Conservation (phyloP, 1,140 invertebrate genomes). For the Tetraneura akinire region DNA sequence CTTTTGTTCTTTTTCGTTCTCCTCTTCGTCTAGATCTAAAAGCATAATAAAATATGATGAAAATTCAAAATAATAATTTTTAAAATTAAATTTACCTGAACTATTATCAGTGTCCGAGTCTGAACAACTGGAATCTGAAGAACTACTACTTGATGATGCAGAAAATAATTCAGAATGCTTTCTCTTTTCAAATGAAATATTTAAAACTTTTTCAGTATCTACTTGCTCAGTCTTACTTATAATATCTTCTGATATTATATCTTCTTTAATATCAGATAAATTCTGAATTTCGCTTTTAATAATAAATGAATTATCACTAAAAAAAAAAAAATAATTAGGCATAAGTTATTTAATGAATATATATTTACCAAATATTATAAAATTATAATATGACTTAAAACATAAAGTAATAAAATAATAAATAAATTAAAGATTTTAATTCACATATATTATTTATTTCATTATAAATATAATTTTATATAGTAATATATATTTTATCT, state of each 20-base stretch:
- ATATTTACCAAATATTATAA: no score
- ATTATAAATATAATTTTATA: no score
- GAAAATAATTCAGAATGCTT: background rate
- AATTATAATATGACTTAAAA: no score
- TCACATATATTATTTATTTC: no score
- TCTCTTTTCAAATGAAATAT: slow-evolving; percentile 55
- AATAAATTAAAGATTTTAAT: no score
- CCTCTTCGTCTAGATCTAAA: slow-evolving; percentile 87
- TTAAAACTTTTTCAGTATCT: background rate
- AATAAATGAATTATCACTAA: slow-evolving; percentile 14
- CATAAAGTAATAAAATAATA: no score
- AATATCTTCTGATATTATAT: background rate
- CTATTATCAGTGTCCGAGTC: slow-evolving; percentile 62
- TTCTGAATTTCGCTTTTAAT: background rate
- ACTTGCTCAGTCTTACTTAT: background rate
- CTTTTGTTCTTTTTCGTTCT: slow-evolving; percentile 79
- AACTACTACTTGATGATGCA: slow-evolving; percentile 55
- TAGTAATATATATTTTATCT: background rate
- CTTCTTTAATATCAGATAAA: slow-evolving; percentile 14
- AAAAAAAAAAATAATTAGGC: background rate
- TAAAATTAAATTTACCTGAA: slow-evolving; percentile 58
- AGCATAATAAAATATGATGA: slow-evolving; percentile 15
- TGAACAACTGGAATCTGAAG: slow-evolving; percentile 57
- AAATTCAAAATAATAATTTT: background rate
- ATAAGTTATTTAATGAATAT: background rate